Percentiles rank a stretch among this genome's conserved stretches.
Conservation (phyloP, 92 coral and sea anemone genomes). For the Chrysogorgia sp. region DNA sequence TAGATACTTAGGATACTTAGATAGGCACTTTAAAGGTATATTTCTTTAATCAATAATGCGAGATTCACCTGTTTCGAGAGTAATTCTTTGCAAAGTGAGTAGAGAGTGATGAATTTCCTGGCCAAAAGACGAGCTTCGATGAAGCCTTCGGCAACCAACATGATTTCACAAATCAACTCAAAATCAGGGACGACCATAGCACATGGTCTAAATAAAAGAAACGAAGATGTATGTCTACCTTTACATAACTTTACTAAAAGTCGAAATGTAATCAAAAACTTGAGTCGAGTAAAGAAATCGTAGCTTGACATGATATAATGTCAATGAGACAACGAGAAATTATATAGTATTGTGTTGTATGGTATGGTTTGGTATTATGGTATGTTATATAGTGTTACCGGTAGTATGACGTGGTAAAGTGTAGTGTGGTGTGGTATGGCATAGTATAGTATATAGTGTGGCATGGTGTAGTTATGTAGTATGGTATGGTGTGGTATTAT, state of each 20-base stretch:
- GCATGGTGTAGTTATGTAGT: too few species aligned
- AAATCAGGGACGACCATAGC: slow-evolving; percentile 99
- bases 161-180: slow-evolving; percentile 98
- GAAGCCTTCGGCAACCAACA: slow-evolving; percentile 99
- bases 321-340: background rate
- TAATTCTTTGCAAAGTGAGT: slow-evolving; percentile 96
- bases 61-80: slow-evolving; percentile 84
- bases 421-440: too few species aligned
- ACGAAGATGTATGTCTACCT: too few species aligned
- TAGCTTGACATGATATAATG: background rate
- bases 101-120: slow-evolving; percentile 92
- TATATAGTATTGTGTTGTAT: too few species aligned
- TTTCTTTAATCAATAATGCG: background rate
- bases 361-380: too few species aligned
- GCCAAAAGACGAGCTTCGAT: slow-evolving; percentile 94
- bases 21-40: too few species aligned
- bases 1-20: background rate
- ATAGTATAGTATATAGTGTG: too few species aligned
- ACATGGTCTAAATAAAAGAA: slow-evolving; percentile 72
- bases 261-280: background rate
- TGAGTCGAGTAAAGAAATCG: background rate
- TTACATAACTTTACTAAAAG: too few species aligned
- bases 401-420: too few species aligned
- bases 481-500: background rate
- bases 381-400: too few species aligned